These are phyloP conservation scores for Charina bottae DNA, from an alignment of 2,113 vertebrate genomes.

Conservation along the genomic window DNA sequence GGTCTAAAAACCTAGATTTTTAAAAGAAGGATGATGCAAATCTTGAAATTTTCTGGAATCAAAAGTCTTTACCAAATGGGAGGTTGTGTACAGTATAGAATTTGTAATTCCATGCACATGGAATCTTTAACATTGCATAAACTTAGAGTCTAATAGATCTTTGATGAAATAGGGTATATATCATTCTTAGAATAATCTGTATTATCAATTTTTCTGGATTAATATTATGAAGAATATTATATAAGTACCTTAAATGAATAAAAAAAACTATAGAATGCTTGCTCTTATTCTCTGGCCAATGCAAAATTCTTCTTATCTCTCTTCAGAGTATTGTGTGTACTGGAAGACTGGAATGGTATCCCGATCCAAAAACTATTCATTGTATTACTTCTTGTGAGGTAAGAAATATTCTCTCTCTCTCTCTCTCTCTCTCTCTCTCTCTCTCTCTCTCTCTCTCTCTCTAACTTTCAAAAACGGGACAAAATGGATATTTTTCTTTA, in stretches of 20 bases:
- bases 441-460: too few relatives aligned
- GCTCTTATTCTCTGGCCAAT: rapidly evolving
- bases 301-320: constrained; percentile 18
- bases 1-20: neutral
- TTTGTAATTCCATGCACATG: neutral
- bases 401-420: constrained; percentile 55
- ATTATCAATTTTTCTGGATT: neutral
- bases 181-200: neutral
- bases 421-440: neutral
- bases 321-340: constrained; percentile 90
- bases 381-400: constrained; percentile 97
- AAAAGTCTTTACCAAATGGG: neutral
- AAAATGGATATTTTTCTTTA: too few relatives aligned
- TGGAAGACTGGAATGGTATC: constrained; percentile 87
- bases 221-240: neutral
- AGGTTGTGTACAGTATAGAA: neutral
- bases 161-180: neutral
- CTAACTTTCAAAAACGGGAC: too few relatives aligned
- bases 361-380: constrained; percentile 83
- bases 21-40: neutral
- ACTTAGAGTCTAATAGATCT: neutral
- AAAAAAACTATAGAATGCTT: neutral
- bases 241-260: neutral
- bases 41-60: neutral
- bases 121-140: neutral